Percentiles rank a stretch among this genome's conserved stretches.
phyloP scores from a whole-genome alignment of 2,888 invertebrate species.

The Clitarchus hookeri region DNA sequence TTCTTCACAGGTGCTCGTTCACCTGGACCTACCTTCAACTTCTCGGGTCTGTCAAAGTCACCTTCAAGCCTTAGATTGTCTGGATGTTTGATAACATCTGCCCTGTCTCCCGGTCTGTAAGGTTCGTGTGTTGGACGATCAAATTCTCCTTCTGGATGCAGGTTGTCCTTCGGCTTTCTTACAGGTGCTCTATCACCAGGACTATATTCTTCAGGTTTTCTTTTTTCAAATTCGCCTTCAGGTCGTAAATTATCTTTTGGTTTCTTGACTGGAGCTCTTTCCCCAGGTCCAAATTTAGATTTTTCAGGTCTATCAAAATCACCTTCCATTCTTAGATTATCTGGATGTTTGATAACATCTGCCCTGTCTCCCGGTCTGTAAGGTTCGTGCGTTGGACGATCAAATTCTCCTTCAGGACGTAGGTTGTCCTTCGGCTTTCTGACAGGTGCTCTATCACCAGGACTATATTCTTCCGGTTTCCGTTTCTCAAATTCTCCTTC shows the following conservation, averaged over 20 bases:
- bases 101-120: slow-evolving; percentile 54
- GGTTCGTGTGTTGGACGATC: slow-evolving; percentile 46
- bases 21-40: slow-evolving; percentile 51
- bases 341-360: too few species aligned
- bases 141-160: slow-evolving; percentile 50
- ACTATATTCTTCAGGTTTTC: too few species aligned
- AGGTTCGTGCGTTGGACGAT: too few species aligned
- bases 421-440: too few species aligned
- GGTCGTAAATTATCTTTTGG: slow-evolving; percentile 58
- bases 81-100: slow-evolving; percentile 52
- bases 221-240: slow-evolving; percentile 59
- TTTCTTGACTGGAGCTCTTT: slow-evolving; percentile 41
- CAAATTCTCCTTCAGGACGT: too few species aligned
- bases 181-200: slow-evolving; percentile 62
- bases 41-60: slow-evolving; percentile 54
- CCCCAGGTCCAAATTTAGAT: too few species aligned
- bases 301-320: too few species aligned
- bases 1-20: slow-evolving; percentile 48
- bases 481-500: too few species aligned
- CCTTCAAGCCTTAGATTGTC: slow-evolving; percentile 45
- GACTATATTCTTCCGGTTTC: too few species aligned
- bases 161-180: slow-evolving; percentile 61
- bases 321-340: too few species aligned
- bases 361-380: too few species aligned
- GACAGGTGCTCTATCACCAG: too few species aligned